Evolutionary conservation across 2,113 vertebrate species (phyloP).

Genomic region (Chinchilla lanigera): DNA sequence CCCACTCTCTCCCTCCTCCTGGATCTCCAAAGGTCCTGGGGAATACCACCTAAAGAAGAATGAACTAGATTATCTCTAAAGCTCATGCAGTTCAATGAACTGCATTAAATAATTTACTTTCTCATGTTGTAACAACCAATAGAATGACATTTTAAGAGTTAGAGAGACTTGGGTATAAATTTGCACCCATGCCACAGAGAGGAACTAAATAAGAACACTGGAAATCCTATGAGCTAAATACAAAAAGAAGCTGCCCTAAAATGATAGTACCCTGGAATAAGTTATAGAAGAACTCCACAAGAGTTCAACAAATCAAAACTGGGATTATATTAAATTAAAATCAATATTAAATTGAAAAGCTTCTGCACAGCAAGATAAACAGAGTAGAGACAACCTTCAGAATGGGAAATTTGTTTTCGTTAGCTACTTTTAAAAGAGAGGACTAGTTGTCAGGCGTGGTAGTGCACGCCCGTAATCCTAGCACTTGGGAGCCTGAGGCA

Average conservation of each 20-base stretch:
- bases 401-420: not conserved
- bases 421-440: not conserved
- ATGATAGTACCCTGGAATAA: not conserved
- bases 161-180: not conserved
- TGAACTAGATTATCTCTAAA: not conserved
- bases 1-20: not conserved
- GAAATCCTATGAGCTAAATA: not conserved
- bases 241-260: slow-evolving; percentile 39
- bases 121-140: slow-evolving; percentile 5
- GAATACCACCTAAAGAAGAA: not conserved
- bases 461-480: not conserved
- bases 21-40: not conserved
- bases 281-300: not conserved
- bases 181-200: not conserved
- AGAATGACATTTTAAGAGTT: slow-evolving; percentile 30
- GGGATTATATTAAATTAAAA: not conserved
- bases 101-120: not conserved
- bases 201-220: slow-evolving; percentile 12
- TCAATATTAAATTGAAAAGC: not conserved
- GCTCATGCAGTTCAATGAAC: not conserved
- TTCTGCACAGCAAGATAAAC: not conserved
- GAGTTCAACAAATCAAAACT: not conserved
- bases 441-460: not conserved
- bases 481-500: not conserved
- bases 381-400: not conserved